Evolutionary conservation across 1,140 invertebrate genomes (phyloP), one percentile per base, ranked within the genome.

Genomic region (Apocrypta bakeri): DNA sequence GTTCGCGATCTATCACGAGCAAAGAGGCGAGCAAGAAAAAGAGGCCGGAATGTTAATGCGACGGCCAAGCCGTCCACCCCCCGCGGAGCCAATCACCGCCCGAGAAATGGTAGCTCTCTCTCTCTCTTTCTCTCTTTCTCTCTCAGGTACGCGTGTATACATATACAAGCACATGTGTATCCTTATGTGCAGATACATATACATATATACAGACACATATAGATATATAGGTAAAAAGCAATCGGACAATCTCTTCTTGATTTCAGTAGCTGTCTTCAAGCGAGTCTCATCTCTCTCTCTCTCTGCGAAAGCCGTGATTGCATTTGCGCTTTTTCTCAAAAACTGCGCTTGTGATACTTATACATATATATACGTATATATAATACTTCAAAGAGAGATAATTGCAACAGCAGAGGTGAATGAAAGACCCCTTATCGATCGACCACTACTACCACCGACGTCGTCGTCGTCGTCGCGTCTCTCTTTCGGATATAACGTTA

Each of bases 41-140:
- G 85, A 86, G 85, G 87, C 88, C 89, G 89, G 89, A 90, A 90
- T 90, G 88, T 90, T 90, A 90, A 90, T 90, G 89, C 88, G 87
- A 80, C 76, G 85, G 81, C 83, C 71, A 9, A 86, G 84, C 84
- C 86, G 86, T 73, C 87, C 87, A 88, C 89, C 89, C 88, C 89
- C 88, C 85, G 89, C 87, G 80, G 89, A 90, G 89, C 89, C 89
- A 90, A 90, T 90, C 89, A 90, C 88, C 88, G 87, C 84, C 88
- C 86, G 86, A 90, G 89, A 90, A 90, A 89, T 90, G 88, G 89
- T 90, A 89, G 88, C 88, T 87, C 85, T 87, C 88, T 40, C 40
- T 61, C 64, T 72, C 74, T 25, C 81, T 69, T 56, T 72, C 74
- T 25, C 81, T 69, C 42, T 72, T 27, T 37, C 48, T 77, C 33